A percentile compares a stretch with the other conserved stretches of the same genome.
phyloP scores from a whole-genome alignment of 1,140 invertebrate genomes.

The Helicoverpa armigera region DNA sequence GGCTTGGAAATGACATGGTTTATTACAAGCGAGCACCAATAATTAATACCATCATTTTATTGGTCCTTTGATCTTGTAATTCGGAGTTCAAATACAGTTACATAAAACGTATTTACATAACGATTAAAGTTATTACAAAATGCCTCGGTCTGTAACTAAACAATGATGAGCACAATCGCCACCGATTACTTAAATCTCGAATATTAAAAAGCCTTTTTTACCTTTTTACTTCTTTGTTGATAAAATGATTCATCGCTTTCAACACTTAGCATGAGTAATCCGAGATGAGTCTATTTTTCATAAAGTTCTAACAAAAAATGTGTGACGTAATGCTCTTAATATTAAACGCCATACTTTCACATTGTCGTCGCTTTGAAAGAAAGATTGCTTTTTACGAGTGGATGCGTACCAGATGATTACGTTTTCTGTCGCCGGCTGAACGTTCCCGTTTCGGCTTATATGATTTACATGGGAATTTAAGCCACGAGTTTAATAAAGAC shows the following conservation, averaged over 20 bases:
- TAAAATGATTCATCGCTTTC: slow-evolving; percentile 37
- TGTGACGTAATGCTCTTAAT: slow-evolving; percentile 53
- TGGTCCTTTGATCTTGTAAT: slow-evolving; percentile 10
- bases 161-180: background rate
- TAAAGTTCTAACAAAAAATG: slow-evolving; percentile 49
- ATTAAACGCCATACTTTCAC: slow-evolving; percentile 60
- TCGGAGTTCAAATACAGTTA: background rate
- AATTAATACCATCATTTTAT: background rate
- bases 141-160: background rate
- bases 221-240: background rate
- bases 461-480: slow-evolving; percentile 73
- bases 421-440: slow-evolving; percentile 36
- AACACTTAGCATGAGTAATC: slow-evolving; percentile 45
- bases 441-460: slow-evolving; percentile 59
- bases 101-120: slow-evolving; percentile 2
- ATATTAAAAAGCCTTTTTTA: background rate
- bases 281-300: slow-evolving; percentile 47
- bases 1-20: slow-evolving; percentile 11
- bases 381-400: slow-evolving; percentile 63
- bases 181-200: background rate
- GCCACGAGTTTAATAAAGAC: slow-evolving; percentile 8
- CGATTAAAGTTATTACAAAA: background rate
- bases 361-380: slow-evolving; percentile 62
- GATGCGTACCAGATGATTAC: slow-evolving; percentile 68
- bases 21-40: background rate